Base-by-base conservation (phyloP, 2,888 invertebrate species). In the Eutolmus rufibarbis region DNA sequence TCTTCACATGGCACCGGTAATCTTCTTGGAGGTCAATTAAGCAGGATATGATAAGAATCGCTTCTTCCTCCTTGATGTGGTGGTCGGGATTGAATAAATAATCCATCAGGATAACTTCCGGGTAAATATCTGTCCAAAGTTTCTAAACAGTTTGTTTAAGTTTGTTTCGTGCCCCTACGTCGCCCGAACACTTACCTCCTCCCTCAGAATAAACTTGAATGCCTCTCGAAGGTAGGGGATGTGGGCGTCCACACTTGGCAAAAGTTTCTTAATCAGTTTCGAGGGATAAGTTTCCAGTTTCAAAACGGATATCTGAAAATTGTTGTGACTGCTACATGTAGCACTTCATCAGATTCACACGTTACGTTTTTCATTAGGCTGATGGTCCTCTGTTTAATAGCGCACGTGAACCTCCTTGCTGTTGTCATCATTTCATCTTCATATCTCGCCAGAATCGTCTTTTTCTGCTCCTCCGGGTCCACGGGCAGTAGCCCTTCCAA, bases 21-120 rank as follows among this genome's bases (percentile, higher is more conserved):
- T 93, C 93, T 89, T 93, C 92, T 90, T 93, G 93, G 84, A 93
- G 90, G 90, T 93, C 93, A 88, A 92, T 90, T 77, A 93, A 90
- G 89, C 92, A 91, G 31, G 91, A 91, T 87, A 92, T 90, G 89
- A 92, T 90, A 89, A 92, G 90, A 28, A 91, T 91, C 86, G 93
- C 92, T 66, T 88, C 90, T 19, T 90, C 90, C 89, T 92, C 90
- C 86, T 89, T 90, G 66, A 91, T 90, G 77, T 88, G 88, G 85
- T 90, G 89, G 56, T 89, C 89, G 12, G 88, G 86, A 89, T 91
- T 91, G 89, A 92, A 92, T 89, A 93, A 90, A 90, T 91, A 93
- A 91, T 93, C 92, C 91, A 93, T 90, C 90, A 93, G 90, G 89
- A 93, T 91, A 89, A 93, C 90, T 91, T 93, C 93, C 51, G 91